Percentiles rank a stretch among this genome's conserved stretches.
Evolutionary conservation across 2,113 vertebrate genomes (phyloP).

Genomic region (Uropsilus gracilis): DNA sequence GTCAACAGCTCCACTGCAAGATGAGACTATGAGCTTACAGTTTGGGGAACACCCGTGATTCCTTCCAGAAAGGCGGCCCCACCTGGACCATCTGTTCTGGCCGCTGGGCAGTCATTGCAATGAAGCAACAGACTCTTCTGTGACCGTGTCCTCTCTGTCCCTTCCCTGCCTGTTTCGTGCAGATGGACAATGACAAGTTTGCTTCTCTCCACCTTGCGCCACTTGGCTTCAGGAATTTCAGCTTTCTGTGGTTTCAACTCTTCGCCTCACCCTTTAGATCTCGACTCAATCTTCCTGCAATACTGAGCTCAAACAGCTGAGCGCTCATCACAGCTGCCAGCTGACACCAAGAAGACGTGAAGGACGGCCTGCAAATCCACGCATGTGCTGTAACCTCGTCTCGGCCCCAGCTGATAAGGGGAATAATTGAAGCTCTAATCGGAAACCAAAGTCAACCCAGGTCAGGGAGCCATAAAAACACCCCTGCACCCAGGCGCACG

Average conservation of each 20-base stretch:
- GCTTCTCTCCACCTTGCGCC: background rate
- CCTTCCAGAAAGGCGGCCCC: background rate
- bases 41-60: background rate
- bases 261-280: background rate
- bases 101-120: background rate
- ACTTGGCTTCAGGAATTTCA: background rate
- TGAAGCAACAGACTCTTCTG: background rate
- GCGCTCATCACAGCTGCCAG: rapidly evolving
- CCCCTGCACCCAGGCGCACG: rapidly evolving
- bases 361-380: too few relatives aligned
- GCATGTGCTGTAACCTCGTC: rapidly evolving
- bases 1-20: background rate
- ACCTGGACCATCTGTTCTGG: background rate
- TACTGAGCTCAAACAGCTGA: background rate
- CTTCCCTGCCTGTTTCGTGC: too few relatives aligned
- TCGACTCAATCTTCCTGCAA: background rate
- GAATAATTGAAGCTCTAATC: background rate
- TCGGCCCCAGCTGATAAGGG: background rate
- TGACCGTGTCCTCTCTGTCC: background rate
- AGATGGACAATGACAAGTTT: rapidly evolving
- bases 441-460: background rate
- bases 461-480: background rate
- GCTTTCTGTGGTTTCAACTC: background rate
- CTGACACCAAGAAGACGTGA: rapidly evolving
- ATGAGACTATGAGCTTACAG: background rate